Percentiles rank a stretch among this genome's conserved stretches.
Evolutionary conservation across 2,797 vertebrate species (phyloP).

Genomic region (Tachyglossus aculeatus): DNA sequence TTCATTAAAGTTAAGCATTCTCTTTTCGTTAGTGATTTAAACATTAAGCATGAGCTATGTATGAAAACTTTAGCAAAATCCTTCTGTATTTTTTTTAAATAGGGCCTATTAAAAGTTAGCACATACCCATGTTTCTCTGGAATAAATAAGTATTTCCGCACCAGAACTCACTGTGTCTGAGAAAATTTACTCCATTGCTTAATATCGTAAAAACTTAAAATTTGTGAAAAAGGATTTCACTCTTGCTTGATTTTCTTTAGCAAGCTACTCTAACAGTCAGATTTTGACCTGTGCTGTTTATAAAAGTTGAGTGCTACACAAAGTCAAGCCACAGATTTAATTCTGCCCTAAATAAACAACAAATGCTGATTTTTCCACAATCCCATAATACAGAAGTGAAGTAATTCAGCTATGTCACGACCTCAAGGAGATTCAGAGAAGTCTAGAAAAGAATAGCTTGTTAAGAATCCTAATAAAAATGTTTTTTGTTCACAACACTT

Average conservation of each 20-base stretch:
- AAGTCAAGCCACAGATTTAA: conserved; percentile 3
- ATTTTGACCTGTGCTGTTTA: background rate
- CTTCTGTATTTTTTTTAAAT: background rate
- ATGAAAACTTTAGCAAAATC: background rate
- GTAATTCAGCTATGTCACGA: too few relatives aligned
- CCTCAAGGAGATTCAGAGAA: too few relatives aligned
- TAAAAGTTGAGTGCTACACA: background rate
- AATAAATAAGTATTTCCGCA: background rate
- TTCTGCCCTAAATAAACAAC: background rate
- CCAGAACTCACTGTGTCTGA: background rate
- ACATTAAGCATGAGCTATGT: conserved; percentile 7
- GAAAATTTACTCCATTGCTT: background rate
- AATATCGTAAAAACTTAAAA: background rate
- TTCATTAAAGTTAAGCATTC: conserved; percentile 5
- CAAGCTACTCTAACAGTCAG: background rate
- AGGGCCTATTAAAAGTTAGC: background rate
- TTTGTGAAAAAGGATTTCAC: background rate
- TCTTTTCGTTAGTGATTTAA: background rate
- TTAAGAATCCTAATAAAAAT: too few relatives aligned
- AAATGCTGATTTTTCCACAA: too few relatives aligned
- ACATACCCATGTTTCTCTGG: background rate
- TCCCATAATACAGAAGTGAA: too few relatives aligned
- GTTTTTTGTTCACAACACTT: too few relatives aligned
- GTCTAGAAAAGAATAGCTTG: too few relatives aligned
- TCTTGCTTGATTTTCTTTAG: background rate